Percentiles rank a stretch among this genome's conserved stretches.
phyloP scores from a whole-genome alignment of 2,888 invertebrate species.

The Emmelina monodactyla region DNA sequence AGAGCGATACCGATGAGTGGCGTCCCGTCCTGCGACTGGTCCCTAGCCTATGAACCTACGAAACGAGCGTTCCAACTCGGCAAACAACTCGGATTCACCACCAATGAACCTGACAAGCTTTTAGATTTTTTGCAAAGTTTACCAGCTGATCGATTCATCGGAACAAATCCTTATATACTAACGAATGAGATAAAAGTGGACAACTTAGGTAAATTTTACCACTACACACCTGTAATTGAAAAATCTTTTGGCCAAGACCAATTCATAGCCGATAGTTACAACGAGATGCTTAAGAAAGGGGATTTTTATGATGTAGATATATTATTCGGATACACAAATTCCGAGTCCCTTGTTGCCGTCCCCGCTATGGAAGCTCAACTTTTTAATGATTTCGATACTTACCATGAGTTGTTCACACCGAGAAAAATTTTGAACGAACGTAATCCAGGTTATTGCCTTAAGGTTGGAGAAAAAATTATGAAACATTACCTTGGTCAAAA shows the following conservation, averaged over 20 bases:
- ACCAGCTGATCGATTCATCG: constrained; percentile 19
- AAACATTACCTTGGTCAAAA: constrained; percentile 27
- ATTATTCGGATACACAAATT: constrained; percentile 73
- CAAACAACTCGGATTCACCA: constrained; percentile 20
- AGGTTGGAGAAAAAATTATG: constrained; percentile 25
- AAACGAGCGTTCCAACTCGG: constrained; percentile 21
- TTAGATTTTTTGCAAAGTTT: constrained; percentile 23
- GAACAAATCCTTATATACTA: constrained; percentile 17
- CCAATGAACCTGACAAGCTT: constrained; percentile 20
- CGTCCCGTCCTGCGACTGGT: constrained; percentile 22
- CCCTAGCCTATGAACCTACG: constrained; percentile 17
- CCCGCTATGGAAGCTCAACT: constrained; percentile 11
- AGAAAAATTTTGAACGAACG: constrained; percentile 22
- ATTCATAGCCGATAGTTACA: constrained; percentile 26
- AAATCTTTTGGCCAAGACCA: constrained; percentile 29
- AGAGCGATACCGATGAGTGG: constrained; percentile 36
- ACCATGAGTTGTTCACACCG: constrained; percentile 28
- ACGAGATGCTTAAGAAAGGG: constrained; percentile 35
- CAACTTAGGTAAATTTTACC: constrained; percentile 23
- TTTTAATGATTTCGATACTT: constrained; percentile 19
- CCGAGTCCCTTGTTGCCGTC: constrained; percentile 59
- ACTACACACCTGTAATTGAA: constrained; percentile 34
- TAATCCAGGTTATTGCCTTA: constrained; percentile 19
- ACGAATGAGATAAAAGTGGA: constrained; percentile 22
- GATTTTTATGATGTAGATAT: constrained; percentile 63